Base-by-base conservation (phyloP, 1,140 invertebrate species). In the Elysia chlorotica region DNA sequence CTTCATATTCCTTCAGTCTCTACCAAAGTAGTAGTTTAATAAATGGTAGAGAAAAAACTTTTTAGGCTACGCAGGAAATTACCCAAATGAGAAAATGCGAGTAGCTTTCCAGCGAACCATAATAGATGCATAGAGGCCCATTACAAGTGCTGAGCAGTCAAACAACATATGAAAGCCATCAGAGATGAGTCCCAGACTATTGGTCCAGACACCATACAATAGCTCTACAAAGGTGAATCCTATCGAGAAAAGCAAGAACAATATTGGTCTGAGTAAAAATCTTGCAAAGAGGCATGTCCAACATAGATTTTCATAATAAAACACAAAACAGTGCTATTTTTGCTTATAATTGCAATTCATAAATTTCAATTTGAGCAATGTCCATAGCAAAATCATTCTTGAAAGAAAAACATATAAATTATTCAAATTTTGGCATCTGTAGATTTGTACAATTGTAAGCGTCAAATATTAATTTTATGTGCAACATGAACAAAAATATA, bases 151-250 rank as follows among this genome's bases (percentile, higher is more conserved):
- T 19, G 96, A 98, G 82, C 97, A 99, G 87, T 99, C 97, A 87
- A 99, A 99, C 85, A 99, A 96, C 97, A 99, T 99, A 87, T 99
- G 97, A 89, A 99, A 99, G 81, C 96, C 95, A 90, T 99, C 97
- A 0, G 96, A 98, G 83, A 99, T 99, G 73, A 99, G 90, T 82
- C 97, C 95, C 6, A 91, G 78, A 76, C 96, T 98, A 88, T 99
- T 99, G 69, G 96, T 97, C 95, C 93, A 96, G 78, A 97, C 91
- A 73, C 97, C 97, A 89, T 99, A 99, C 66, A 93, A 90, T 65
- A 99, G 89, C 88, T 99, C 97, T 21, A 99, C 95, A 89, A 99
- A 98, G 2, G 97, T 90, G 75, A 91, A 90, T 73, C 57, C 80
- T 85, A 74, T 23, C 69, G 1, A 33, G 14, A 36, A 56, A 30